phyloP scores from a whole-genome alignment of 30 jellyfish, hydroid and myxozoan genomes.

The Nemopilema nomurai region DNA sequence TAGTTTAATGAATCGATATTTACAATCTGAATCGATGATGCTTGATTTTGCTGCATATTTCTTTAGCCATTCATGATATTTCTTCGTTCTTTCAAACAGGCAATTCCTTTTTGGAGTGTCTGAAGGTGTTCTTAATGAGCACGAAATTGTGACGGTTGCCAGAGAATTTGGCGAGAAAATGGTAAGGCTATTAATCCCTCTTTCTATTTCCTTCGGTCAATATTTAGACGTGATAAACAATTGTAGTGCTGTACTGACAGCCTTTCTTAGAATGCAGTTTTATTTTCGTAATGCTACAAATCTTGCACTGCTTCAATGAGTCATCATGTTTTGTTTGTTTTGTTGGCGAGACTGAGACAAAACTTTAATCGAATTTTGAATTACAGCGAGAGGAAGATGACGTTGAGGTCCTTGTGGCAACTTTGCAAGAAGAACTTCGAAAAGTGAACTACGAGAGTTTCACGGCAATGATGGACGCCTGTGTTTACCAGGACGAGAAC shows the following conservation, averaged over 20 bases:
- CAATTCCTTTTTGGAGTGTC: slow-evolving; percentile 40
- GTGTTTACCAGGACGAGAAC: slow-evolving; percentile 78
- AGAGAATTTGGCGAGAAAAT: slow-evolving; percentile 76
- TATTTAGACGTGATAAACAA: too few species aligned
- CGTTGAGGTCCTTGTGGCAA: slow-evolving; percentile 60
- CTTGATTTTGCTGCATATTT: not conserved
- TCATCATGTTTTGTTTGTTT: too few species aligned
- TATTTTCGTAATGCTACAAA: too few species aligned
- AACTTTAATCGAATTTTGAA: not conserved
- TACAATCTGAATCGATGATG: not conserved
- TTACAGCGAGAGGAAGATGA: slow-evolving; percentile 70
- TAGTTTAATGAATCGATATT: not conserved
- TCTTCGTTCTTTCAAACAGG: slow-evolving; percentile 7
- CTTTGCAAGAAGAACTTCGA: slow-evolving; percentile 93
- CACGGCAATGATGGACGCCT: slow-evolving; percentile 84
- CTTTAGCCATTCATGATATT: not conserved
- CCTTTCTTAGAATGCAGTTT: too few species aligned
- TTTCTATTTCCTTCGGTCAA: too few species aligned
- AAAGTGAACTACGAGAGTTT: slow-evolving; percentile 92
- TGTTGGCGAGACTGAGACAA: too few species aligned
- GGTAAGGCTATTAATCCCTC: too few species aligned
- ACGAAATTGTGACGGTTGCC: slow-evolving; percentile 82
- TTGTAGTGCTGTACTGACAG: too few species aligned
- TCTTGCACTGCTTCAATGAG: too few species aligned
- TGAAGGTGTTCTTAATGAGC: slow-evolving; percentile 75